Base-by-base conservation (phyloP, 1,140 invertebrate genomes). In the Pseudachorutes palmiensis region DNA sequence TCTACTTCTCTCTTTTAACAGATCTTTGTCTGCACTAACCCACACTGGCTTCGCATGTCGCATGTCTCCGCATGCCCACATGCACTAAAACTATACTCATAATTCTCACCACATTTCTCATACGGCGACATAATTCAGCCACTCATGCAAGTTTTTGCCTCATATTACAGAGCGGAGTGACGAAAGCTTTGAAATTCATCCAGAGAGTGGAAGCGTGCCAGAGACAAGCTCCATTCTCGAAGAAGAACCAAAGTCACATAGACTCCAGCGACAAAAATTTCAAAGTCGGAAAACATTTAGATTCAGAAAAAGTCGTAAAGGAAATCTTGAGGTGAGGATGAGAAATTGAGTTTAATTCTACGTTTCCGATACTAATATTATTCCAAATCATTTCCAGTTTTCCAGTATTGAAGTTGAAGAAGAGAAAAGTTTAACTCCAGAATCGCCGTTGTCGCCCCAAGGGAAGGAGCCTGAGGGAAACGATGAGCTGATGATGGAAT, bases 241-340 rank as follows among this genome's bases (percentile, higher is more conserved):
- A 31, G 72, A 74, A 5, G 72, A 74, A 48, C 78, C 79, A 1
- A 83, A 85, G 69, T 86, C 86, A 71, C 89, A 90, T 70, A 83
- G 92, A 24, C 83, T 97, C 57, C 93, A 97, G 77, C 82, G 94
- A 29, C 89, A 92, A 64, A 94, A 94, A 81, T 92, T 90, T 24
- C 92, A 94, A 77, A 95, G 92, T 76, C 85, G 94, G 70, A 94
- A 92, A 80, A 96, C 93, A 0, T 96, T 97, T 80, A 85, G 92
- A 66, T 85, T 92, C 60, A 82, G 88, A 74, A 89, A 88, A 78
- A 91, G 89, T 78, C 82, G 88, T 71, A 84, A 81, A 75, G 76
- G 80, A 51, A 80, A 80, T 60, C 73, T 80, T 66, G 81, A 82
- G 75, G 81, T 82, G 76, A 51, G 16, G 5, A 14, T 3, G 19